Evolutionary conservation across 2,888 invertebrate species (phyloP).

Genomic region (Tinea semifulvella): DNA sequence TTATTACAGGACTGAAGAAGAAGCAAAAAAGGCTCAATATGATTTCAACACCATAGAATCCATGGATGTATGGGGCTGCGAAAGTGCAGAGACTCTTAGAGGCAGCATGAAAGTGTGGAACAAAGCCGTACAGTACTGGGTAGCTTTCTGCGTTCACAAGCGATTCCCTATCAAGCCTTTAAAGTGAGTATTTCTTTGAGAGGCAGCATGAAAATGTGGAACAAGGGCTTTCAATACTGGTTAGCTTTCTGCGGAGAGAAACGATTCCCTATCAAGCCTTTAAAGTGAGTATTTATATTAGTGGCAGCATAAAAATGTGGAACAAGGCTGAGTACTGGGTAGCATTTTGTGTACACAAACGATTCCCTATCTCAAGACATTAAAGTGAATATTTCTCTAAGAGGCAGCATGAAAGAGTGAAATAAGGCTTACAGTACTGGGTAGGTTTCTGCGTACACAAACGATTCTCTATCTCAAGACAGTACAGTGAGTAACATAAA

Average conservation of each 20-base stretch:
- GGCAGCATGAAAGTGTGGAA: conserved; percentile 96
- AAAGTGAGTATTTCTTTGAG: conserved; percentile 41
- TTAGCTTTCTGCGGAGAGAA: too few relatives aligned
- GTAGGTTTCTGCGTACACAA: conserved; percentile 91
- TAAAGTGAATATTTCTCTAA: too few relatives aligned
- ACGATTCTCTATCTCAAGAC: conserved; percentile 78
- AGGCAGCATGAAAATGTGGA: too few relatives aligned
- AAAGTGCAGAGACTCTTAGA: conserved; percentile 82
- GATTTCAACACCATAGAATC: conserved; percentile 87
- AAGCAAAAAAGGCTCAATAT: conserved; percentile 61
- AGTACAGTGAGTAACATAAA: too few relatives aligned
- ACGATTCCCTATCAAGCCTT: too few relatives aligned
- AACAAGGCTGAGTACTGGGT: too few relatives aligned
- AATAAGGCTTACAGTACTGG: conserved; percentile 97
- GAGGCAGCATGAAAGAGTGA: conserved; percentile 93
- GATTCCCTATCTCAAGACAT: too few relatives aligned
- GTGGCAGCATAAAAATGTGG: too few relatives aligned
- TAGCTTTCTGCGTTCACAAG: conserved; percentile 90
- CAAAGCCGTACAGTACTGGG: conserved; percentile 95
- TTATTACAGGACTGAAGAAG: conserved; percentile 40
- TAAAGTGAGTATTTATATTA: too few relatives aligned
- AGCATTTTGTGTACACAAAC: too few relatives aligned
- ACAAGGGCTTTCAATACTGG: too few relatives aligned
- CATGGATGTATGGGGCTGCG: conserved; percentile 83
- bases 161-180: conserved; percentile 71